phyloP scores from a whole-genome alignment of 2,888 invertebrate genomes.

The Tetranychus truncatus region DNA sequence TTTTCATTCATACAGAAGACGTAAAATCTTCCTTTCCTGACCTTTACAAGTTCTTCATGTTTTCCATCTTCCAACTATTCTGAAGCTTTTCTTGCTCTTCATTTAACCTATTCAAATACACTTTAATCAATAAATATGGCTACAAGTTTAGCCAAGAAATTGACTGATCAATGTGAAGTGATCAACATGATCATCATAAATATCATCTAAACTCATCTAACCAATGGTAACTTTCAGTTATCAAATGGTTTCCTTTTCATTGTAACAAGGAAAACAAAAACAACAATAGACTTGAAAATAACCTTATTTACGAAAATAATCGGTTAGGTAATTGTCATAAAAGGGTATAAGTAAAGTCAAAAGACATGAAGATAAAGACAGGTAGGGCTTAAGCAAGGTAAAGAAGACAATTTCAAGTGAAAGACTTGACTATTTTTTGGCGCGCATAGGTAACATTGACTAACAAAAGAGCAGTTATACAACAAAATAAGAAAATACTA shows the following conservation, averaged over 20 bases:
- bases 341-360: no score
- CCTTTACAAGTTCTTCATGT: not conserved
- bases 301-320: not conserved
- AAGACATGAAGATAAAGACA: not conserved
- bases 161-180: not conserved
- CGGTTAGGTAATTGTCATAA: no score
- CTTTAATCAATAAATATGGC: no score
- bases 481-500: not conserved
- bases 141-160: no score
- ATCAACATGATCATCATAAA: not conserved
- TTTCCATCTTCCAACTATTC: not conserved
- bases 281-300: not conserved
- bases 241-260: not conserved
- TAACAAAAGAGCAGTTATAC: no score
- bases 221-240: not conserved
- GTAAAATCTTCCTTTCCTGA: not conserved
- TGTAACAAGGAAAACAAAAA: not conserved
- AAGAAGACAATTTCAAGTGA: not conserved
- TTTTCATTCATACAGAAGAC: not conserved
- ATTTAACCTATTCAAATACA: no score
- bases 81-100: not conserved
- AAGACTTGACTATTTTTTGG: not conserved
- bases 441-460: not conserved
- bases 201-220: not conserved
- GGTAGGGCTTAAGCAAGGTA: not conserved